Evolutionary conservation across 92 coral and sea anemone genomes (phyloP).

Genomic region (Heteractis magnifica): DNA sequence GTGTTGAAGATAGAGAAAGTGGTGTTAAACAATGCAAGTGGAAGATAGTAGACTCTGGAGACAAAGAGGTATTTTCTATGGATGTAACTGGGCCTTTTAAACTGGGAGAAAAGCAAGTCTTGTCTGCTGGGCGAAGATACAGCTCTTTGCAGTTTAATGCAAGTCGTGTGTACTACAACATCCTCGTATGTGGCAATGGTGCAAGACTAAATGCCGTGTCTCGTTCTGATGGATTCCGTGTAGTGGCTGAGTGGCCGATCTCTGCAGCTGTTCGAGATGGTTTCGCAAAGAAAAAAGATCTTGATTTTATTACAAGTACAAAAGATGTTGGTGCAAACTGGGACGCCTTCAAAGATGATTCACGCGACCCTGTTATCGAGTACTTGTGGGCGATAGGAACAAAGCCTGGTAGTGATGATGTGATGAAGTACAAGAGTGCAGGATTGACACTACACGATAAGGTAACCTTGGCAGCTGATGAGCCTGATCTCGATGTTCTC

Average conservation of each 20-base stretch:
- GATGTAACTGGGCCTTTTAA: conserved; percentile 34
- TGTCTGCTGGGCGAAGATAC: conserved; percentile 47
- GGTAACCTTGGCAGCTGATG: conserved; percentile 59
- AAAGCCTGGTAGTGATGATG: conserved; percentile 54
- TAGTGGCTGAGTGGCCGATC: conserved; percentile 61
- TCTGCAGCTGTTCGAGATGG: conserved; percentile 78
- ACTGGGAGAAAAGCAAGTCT: conserved; percentile 44
- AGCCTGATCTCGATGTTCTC: conserved; percentile 57
- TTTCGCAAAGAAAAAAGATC: conserved; percentile 26
- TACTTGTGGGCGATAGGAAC: conserved; percentile 95
- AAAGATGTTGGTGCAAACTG: conserved; percentile 74
- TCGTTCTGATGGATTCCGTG: too few relatives aligned
- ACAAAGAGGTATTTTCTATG: conserved; percentile 29
- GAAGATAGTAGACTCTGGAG: conserved; percentile 50
- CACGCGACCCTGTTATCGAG: conserved; percentile 71
- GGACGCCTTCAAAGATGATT: conserved; percentile 76
- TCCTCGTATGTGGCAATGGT: conserved; percentile 67
- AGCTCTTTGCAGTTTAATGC: conserved; percentile 29
- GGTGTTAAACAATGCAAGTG: conserved; percentile 69
- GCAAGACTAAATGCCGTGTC: conserved; percentile 48
- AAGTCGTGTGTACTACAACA: conserved; percentile 52
- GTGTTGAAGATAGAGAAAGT: conserved; percentile 81
- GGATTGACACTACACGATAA: conserved; percentile 63
- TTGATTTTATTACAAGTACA: conserved; percentile 64
- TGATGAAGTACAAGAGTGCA: conserved; percentile 67